Base-by-base conservation (phyloP, 1,140 invertebrate genomes). In the Rhagoletis zephyria region DNA sequence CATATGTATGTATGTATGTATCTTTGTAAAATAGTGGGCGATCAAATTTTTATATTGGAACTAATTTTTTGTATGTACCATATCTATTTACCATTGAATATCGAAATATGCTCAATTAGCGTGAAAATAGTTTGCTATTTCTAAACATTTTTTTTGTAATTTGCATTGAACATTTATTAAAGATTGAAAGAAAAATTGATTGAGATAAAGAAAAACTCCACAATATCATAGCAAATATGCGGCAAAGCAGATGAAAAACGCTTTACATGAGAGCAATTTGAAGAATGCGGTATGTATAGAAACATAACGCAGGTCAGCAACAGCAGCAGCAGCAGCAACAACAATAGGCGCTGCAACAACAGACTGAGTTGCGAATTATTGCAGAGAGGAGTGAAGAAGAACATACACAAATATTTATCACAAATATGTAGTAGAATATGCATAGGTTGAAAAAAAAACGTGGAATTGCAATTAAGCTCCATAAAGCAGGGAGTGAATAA, bases 181-280 rank as follows among this genome's bases (percentile, higher is more conserved):
- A n/a, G 16, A 45, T 74, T 42, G 5, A 30, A 16, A 16, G 16
- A 10, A 48, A 10, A 42, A 74, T 74, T 48, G 1, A 42, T 40
- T 74, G 9, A 48, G 67, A 48, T 74, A 16, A 42, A 9, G 42
- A 42, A 74, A 48, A 40, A 74, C 48, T 74, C 67, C 67, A 45
- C 67, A 10, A 48, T 74, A 74, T 74, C 42, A 45, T 74, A 74
- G n/a, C 45, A 74, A 74, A 74, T 74, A 48, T 45, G 42, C 42
- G 45, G 42, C 14, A 74, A 74, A 74, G 45, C 67, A 74, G 67
- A 74, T 14, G 42, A 42, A 42, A 74, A 74, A 45, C 67, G 45
- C 42, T 45, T 45, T 74, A 45, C 14, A 74, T 42, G 40, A 45
- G 14, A 45, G 67, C 67, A 48, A 74, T 74, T 40, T 5, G 67